Percentiles rank a stretch among this genome's conserved stretches.
These are phyloP conservation scores for Tridacna gigas DNA, from an alignment of 2,888 invertebrate genomes.

Conservation along the genomic window DNA sequence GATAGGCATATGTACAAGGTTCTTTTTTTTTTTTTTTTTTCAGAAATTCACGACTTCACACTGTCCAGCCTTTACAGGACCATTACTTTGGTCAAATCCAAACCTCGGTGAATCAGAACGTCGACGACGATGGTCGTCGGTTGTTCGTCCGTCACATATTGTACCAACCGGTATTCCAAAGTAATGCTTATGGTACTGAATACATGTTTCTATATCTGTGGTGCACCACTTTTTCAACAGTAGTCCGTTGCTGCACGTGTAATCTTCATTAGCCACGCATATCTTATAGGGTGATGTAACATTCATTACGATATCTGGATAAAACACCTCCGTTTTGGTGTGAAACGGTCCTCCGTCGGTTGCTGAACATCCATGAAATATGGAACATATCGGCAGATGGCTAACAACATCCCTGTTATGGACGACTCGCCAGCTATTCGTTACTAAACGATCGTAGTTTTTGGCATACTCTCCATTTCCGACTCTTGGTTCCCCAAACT, in stretches of 20 bases:
- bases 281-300: conserved; percentile 19
- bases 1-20: too few relatives aligned
- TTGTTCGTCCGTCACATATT: conserved; percentile 1
- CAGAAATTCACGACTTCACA: too few relatives aligned
- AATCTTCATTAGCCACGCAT: conserved; percentile 46
- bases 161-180: conserved; percentile 12
- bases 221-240: conserved; percentile 2
- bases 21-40: too few relatives aligned
- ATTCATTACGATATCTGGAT: conserved; percentile 23
- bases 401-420: conserved; percentile 34
- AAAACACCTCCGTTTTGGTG: conserved; percentile 37
- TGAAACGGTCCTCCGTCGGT: conserved; percentile 35
- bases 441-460: conserved; percentile 32
- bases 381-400: conserved; percentile 31
- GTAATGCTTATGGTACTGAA: conserved; percentile 22
- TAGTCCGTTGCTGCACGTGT: conserved; percentile 5
- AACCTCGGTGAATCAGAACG: too few relatives aligned
- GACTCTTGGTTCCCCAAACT: conserved; percentile 51
- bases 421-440: conserved; percentile 52
- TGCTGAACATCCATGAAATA: background rate
- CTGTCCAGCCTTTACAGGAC: too few relatives aligned
- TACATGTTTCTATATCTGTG: background rate
- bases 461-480: conserved; percentile 42
- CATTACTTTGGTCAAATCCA: too few relatives aligned
- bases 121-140: background rate